Evolutionary conservation across 2,797 vertebrate species (phyloP), one percentile per base, ranked within the genome.

Genomic region (Menidia menidia): DNA sequence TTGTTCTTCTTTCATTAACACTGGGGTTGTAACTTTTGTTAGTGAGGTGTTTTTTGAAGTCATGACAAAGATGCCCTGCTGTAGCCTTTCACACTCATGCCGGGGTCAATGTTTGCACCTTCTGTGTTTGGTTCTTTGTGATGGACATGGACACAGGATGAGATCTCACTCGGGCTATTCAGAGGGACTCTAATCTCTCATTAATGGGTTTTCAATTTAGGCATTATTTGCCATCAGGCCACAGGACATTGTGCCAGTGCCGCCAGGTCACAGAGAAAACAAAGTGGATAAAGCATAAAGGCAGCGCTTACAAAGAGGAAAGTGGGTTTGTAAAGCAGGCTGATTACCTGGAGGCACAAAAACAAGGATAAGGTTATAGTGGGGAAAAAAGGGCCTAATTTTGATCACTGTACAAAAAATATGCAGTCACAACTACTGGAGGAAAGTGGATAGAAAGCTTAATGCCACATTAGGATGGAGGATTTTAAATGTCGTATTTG

Each of bases 131-230:
- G 1, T 8, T 73, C 60, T 73, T 72, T 81, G 63, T 77, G 4
- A 9, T 47, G 30, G 54, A 45, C 48, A 55, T 6, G 19, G 45
- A 6, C 33, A 32, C 31, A 19, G 35, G 77, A 70, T 59, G 51
- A 76, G 71, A 71, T 57, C 63, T 52, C 19, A 19, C 30, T 0
- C 66, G 60, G n/a, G 51, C 74, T 74, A 75, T 84, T 89, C 76
- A 86, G 58, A 65, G n/a, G 42, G 68, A 39, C 68, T 48, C 2
- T 85, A 87, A 92, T 89, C 82, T 83, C 62, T 78, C 69, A 52
- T 85, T 92, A 89, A 86, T 86, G 79, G 87, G 86, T 69, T 80
- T 82, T 86, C 74, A 81, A 69, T 85, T 78, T 58, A 48, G 60
- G 68, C 77, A 71, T 77, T 80, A 78, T 87, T 73, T 73, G 71